These are phyloP conservation scores for Rhyzopertha dominica DNA, from an alignment of 1,140 invertebrate species.

Conservation along the genomic window DNA sequence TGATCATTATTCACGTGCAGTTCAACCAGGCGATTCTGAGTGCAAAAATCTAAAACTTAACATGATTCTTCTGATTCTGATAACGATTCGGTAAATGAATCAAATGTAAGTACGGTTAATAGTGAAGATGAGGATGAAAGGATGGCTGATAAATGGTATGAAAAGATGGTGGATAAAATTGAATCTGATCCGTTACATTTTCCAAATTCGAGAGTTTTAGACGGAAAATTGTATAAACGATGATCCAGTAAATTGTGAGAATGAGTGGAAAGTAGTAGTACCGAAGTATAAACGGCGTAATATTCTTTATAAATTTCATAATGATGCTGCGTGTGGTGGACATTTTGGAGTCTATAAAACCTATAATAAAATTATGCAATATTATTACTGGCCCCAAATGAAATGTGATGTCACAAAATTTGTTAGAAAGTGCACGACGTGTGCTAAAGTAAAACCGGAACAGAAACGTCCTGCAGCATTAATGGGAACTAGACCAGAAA, in stretches of 20 bases:
- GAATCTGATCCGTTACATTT: neutral
- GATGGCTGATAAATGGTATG: neutral
- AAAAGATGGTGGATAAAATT: neutral
- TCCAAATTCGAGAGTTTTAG: neutral
- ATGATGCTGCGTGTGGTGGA: neutral
- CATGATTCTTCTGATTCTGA: no score
- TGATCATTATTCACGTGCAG: no score
- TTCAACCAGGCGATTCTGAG: no score
- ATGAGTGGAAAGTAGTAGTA: conserved; percentile 9
- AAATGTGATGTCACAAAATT: conserved; percentile 4
- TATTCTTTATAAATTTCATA: neutral
- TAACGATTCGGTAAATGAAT: no score
- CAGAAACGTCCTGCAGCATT: neutral
- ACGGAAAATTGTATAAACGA: conserved; percentile 4
- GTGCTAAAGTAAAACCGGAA: conserved; percentile 3
- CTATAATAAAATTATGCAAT: conserved; percentile 4
- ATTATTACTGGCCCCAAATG: conserved; percentile 8
- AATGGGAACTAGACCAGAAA: conserved; percentile 3
- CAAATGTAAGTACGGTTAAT: no score
- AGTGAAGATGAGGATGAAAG: neutral
- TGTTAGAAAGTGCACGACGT: neutral
- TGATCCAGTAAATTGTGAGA: no score
- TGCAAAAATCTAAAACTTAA: no score
- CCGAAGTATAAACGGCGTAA: conserved; percentile 1
- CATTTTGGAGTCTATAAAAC: conserved; percentile 10